Base-by-base conservation (phyloP, 2,888 invertebrate genomes). In the Urechis unicinctus region DNA sequence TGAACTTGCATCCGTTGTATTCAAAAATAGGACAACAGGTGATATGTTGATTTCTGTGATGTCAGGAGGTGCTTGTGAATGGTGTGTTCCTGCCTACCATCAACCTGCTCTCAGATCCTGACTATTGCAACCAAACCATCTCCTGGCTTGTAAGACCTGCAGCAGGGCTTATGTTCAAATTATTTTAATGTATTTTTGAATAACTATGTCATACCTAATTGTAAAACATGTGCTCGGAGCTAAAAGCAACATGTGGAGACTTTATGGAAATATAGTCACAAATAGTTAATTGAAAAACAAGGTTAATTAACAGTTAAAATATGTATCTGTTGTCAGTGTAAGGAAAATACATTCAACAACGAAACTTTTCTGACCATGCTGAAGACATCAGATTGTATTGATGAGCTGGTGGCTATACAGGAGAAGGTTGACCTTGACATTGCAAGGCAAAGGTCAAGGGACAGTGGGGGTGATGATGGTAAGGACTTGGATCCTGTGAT, bases 71-170 rank as follows among this genome's bases (percentile, higher is more conserved):
- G 51, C 82, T 91, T 58, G 84, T 88, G 25, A 85, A 88, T 70
- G 85, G 87, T 52, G 80, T 86, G 46, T 82, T 91, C 54, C 79
- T 83, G 53, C 89, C 89, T 0, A 78, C 87, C 41, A 80, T 91
- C 49, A 83, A 85, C 70, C 79, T 88, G 63, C 77, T 90, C 58
- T 87, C 90, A 45, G 91, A 92, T 80, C 92, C 94, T 51, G 91
- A 93, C 82, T 91, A 88, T 74, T 87, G 94, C 65, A 94, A 94
- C 80, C 88, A 91, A 79, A 84, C 86, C 60, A 87, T 92, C 71
- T 85, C 91, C 70, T 89, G 88, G 87, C 84, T 88, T 83, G 91
- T 91, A 77, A 84, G 86, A 9, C 9, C 17, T 36, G 36, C 17
- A 36, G 9, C 36, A 36, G 69, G 46, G 17, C 9, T 2, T 13